Conservation (phyloP, 2,113 vertebrate genomes). For the Sclerurus mexicanus region DNA sequence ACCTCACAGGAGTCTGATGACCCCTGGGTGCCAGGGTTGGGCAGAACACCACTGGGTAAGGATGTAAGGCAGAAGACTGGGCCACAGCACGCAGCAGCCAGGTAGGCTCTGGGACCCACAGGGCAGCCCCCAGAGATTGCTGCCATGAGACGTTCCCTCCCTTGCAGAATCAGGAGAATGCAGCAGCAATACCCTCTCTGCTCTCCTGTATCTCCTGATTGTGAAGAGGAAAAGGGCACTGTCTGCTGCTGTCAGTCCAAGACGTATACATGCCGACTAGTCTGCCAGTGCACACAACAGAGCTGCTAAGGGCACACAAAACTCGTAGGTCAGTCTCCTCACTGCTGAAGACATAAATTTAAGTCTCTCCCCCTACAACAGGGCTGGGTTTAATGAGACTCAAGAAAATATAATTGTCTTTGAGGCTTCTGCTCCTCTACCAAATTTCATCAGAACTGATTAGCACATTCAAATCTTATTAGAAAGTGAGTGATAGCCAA, state of each 20-base stretch:
- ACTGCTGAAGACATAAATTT: background rate
- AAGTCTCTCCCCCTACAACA: background rate
- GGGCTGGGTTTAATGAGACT: background rate
- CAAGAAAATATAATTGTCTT: background rate
- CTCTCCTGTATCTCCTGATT: background rate
- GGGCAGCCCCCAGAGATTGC: background rate
- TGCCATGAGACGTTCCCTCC: background rate
- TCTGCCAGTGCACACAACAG: background rate
- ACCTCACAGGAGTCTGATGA: background rate
- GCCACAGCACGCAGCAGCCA: background rate
- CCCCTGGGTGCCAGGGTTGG: background rate
- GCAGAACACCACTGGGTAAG: background rate
- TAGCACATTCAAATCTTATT: background rate
- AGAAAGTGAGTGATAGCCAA: background rate
- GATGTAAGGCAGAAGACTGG: background rate
- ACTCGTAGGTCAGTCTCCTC: background rate
- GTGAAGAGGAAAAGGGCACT: background rate
- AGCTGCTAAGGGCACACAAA: background rate
- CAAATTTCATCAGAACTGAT: background rate
- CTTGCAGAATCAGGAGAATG: background rate
- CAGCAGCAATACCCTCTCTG: background rate
- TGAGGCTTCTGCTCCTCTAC: background rate
- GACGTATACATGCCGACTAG: rapidly evolving
- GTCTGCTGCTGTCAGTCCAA: background rate
- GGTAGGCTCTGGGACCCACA: background rate